phyloP scores from a whole-genome alignment of 1,140 invertebrate genomes.

The Acromyrmex charruanus region DNA sequence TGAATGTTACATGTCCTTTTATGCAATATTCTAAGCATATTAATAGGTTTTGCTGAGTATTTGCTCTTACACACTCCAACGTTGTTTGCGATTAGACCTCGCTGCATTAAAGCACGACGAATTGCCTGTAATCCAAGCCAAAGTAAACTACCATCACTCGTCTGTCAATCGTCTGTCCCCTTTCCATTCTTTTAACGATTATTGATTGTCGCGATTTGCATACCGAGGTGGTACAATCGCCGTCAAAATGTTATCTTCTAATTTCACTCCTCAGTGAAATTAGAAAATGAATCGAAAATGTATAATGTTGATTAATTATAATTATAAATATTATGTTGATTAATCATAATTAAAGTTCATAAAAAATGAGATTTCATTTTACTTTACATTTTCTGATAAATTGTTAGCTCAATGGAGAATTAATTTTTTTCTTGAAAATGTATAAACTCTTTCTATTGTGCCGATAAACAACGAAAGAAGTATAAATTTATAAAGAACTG shows the following conservation, averaged over 20 bases:
- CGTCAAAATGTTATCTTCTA: background rate
- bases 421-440: background rate
- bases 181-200: slow-evolving; percentile 50
- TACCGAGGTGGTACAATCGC: slow-evolving; percentile 42
- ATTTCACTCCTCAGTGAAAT: background rate
- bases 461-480: background rate
- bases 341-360: background rate
- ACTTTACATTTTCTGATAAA: background rate
- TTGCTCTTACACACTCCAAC: slow-evolving; percentile 62
- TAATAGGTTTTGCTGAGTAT: slow-evolving; percentile 44
- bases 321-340: no score
- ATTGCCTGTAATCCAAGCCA: slow-evolving; percentile 61
- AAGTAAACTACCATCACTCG: slow-evolving; percentile 56
- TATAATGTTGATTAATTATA: no score
- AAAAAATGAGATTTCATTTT: background rate
- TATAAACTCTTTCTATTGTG: background rate
- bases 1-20: background rate
- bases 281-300: background rate
- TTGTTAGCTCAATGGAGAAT: no score
- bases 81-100: slow-evolving; percentile 45
- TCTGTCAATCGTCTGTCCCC: background rate
- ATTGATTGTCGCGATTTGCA: slow-evolving; percentile 30
- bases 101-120: slow-evolving; percentile 67
- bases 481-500: background rate
- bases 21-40: background rate